These are phyloP conservation scores for Streblospio benedicti DNA, from an alignment of 1,140 invertebrate genomes.

Conservation along the genomic window DNA sequence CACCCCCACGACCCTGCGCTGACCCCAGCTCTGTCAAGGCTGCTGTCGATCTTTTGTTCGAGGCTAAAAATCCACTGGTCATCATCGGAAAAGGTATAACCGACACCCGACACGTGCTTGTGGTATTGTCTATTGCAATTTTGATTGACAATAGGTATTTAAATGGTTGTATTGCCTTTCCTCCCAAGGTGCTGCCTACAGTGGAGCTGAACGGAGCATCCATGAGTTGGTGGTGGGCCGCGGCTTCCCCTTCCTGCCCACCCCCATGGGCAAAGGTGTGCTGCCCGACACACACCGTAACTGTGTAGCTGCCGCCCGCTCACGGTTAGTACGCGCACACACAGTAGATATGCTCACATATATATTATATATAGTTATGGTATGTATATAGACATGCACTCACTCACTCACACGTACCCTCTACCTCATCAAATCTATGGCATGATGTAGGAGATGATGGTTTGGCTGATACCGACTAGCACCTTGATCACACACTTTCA, in stretches of 20 bases:
- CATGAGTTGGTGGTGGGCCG: constrained; percentile 60
- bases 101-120: neutral
- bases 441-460: too few species aligned
- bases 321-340: constrained; percentile 45
- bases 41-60: constrained; percentile 60
- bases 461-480: too few species aligned
- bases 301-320: constrained; percentile 77
- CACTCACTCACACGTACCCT: too few species aligned
- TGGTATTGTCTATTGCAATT: neutral
- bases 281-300: constrained; percentile 68
- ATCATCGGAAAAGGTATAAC: constrained; percentile 79
- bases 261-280: constrained; percentile 94
- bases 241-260: constrained; percentile 79
- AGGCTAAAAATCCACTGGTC: constrained; percentile 71
- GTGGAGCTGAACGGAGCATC: constrained; percentile 62
- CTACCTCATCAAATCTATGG: too few species aligned
- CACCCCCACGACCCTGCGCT: constrained; percentile 62
- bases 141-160: neutral
- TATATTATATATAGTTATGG: too few species aligned
- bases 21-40: constrained; percentile 56
- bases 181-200: constrained; percentile 66
- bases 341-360: too few species aligned
- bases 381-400: too few species aligned
- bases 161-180: neutral
- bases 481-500: too few species aligned